A percentile compares a stretch with the other conserved stretches of the same genome.
Evolutionary conservation across 2,797 vertebrate genomes (phyloP).

Genomic region (Setipinna tenuifilis): DNA sequence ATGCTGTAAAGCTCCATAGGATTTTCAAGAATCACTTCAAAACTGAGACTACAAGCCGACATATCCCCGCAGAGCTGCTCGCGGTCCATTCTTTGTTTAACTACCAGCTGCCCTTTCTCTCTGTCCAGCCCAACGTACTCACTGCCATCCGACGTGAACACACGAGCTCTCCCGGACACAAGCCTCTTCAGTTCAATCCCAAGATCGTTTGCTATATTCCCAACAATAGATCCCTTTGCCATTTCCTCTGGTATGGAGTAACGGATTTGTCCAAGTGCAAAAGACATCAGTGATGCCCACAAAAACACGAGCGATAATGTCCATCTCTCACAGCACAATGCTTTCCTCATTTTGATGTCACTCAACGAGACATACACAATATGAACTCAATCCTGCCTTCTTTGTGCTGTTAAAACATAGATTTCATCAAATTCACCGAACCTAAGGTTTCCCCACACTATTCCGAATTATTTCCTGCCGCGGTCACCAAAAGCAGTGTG

Average conservation of each 20-base stretch:
- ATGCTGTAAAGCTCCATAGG: constrained; percentile 68
- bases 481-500: not conserved
- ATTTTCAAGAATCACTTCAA: constrained; percentile 70
- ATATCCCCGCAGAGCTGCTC: constrained; percentile 66
- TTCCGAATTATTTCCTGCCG: not conserved
- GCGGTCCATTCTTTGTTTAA: constrained; percentile 63
- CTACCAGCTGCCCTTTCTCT: constrained; percentile 60
- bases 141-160: constrained; percentile 62
- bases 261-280: constrained; percentile 51
- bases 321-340: not conserved
- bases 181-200: constrained; percentile 60
- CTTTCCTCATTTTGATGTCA: constrained; percentile 39
- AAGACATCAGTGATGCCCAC: not conserved
- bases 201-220: constrained; percentile 64
- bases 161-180: constrained; percentile 55
- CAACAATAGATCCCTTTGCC: constrained; percentile 63
- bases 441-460: not conserved
- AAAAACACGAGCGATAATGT: constrained; percentile 20
- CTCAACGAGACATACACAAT: not conserved
- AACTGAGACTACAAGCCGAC: constrained; percentile 60
- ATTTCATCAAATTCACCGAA: not conserved
- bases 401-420: not conserved
- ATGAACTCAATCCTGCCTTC: not conserved
- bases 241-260: constrained; percentile 69
- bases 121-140: constrained; percentile 63